These are phyloP conservation scores for Ctenopoma kingsleyae DNA, from an alignment of 2,797 vertebrate species.

Conservation along the genomic window DNA sequence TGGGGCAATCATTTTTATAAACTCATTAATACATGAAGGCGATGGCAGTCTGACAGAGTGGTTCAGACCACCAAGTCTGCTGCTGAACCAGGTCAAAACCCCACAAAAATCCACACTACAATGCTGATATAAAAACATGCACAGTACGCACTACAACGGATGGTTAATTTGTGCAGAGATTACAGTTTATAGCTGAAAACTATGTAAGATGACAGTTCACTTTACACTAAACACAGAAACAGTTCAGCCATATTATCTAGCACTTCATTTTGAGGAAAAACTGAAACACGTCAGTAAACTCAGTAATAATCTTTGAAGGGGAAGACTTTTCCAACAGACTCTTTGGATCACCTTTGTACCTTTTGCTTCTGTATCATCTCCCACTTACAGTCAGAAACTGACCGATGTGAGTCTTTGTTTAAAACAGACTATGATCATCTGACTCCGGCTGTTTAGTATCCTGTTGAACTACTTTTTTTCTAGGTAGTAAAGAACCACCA, in stretches of 20 bases:
- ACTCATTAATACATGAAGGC: slow-evolving; percentile 1
- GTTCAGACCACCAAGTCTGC: slow-evolving; percentile 14
- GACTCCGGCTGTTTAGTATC: too few relatives aligned
- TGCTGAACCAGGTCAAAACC: slow-evolving; percentile 8
- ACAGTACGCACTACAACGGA: background rate
- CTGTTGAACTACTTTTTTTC: too few relatives aligned
- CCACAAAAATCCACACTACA: background rate
- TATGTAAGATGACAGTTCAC: background rate
- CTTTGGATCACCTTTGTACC: background rate
- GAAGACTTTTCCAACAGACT: background rate
- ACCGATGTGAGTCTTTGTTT: too few relatives aligned
- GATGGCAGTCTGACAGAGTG: slow-evolving; percentile 24
- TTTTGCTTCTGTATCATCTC: too few relatives aligned
- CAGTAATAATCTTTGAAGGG: too few relatives aligned
- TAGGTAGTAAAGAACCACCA: too few relatives aligned
- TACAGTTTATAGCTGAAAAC: background rate
- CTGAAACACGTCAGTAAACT: background rate
- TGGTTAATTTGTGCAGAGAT: background rate
- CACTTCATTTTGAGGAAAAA: background rate
- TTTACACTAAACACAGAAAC: background rate
- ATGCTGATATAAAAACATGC: slow-evolving; percentile 9
- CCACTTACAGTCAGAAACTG: too few relatives aligned
- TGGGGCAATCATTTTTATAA: slow-evolving; percentile 18
- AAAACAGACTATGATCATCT: too few relatives aligned
- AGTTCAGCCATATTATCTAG: background rate